These are phyloP conservation scores for Diplosoma virens DNA, from an alignment of 23 tunicate genomes.

Conservation along the genomic window DNA sequence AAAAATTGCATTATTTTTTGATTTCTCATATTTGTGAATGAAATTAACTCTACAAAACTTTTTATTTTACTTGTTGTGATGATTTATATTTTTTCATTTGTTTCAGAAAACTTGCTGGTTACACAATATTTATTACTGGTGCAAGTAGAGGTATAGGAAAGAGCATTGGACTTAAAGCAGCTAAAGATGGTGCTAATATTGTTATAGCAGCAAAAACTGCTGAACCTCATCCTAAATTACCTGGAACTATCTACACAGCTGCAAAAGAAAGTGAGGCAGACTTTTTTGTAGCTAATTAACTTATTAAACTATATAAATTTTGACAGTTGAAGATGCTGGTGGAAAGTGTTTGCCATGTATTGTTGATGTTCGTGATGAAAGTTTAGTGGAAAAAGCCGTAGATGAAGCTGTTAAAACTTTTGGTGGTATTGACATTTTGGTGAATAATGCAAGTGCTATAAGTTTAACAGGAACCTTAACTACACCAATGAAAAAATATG, in stretches of 20 bases:
- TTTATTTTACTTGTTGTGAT: not conserved
- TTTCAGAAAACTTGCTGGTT: constrained; percentile 88
- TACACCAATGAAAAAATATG: constrained; percentile 95
- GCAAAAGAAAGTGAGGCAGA: constrained; percentile 84
- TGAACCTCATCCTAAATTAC: constrained; percentile 96
- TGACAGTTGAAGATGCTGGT: constrained; percentile 87
- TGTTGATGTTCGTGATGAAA: constrained; percentile 94
- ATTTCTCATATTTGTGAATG: too few relatives aligned
- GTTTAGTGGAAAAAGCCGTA: constrained; percentile 63
- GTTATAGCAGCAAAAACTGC: constrained; percentile 99
- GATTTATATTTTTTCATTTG: too few relatives aligned
- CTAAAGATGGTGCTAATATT: constrained; percentile 95
- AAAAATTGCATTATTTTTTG: too few relatives aligned
- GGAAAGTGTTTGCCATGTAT: constrained; percentile 94
- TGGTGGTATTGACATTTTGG: constrained; percentile 96
- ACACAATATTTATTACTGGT: constrained; percentile 95
- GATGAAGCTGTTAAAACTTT: constrained; percentile 86
- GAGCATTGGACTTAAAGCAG: constrained; percentile 92
- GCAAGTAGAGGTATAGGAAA: constrained; percentile 99
- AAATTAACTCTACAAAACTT: too few relatives aligned
- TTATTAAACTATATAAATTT: not conserved
- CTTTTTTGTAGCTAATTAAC: not conserved
- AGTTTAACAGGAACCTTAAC: constrained; percentile 82
- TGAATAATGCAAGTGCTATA: constrained; percentile 98
- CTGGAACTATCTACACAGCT: constrained; percentile 99